Evolutionary conservation across 2,888 invertebrate genomes (phyloP).

Genomic region (Lissonota sp.): DNA sequence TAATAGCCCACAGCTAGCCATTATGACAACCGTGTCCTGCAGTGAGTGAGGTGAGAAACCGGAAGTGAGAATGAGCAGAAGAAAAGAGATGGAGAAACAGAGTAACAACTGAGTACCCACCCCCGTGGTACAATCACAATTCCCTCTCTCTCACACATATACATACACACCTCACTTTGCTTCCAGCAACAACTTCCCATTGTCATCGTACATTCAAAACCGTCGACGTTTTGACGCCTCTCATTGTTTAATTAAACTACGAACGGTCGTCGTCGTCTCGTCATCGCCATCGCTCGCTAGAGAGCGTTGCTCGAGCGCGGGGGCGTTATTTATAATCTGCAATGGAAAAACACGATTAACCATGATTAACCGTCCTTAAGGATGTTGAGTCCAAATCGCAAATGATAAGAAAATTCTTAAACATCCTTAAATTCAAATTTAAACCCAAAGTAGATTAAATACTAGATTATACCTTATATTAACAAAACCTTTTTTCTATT

Average conservation of each 20-base stretch:
- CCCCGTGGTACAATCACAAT: too few relatives aligned
- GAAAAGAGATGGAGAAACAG: slow-evolving; percentile 8
- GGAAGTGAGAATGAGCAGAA: slow-evolving; percentile 3
- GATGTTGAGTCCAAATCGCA: too few relatives aligned
- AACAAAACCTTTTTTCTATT: too few relatives aligned
- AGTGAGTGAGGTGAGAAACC: slow-evolving; percentile 11
- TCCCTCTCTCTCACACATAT: too few relatives aligned
- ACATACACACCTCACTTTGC: slow-evolving; percentile 32
- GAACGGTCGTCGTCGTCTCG: slow-evolving; percentile 59
- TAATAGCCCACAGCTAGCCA: slow-evolving; percentile 23
- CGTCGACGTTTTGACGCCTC: slow-evolving; percentile 61
- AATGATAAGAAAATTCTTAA: too few relatives aligned
- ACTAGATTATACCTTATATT: too few relatives aligned
- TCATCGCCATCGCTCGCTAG: slow-evolving; percentile 45
- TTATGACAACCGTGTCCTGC: slow-evolving; percentile 33
- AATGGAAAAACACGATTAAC: slow-evolving; percentile 39
- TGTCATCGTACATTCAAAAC: slow-evolving; percentile 78
- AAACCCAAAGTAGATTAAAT: too few relatives aligned
- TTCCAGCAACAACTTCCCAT: slow-evolving; percentile 80
- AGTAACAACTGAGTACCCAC: background rate
- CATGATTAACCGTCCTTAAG: slow-evolving; percentile 43
- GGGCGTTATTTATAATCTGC: slow-evolving; percentile 41
- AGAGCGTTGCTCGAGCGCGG: background rate
- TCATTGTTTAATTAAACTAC: slow-evolving; percentile 71
- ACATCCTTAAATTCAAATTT: slow-evolving; percentile 46